A percentile compares a stretch with the other conserved stretches of the same genome.
Evolutionary conservation across 2,888 invertebrate genomes (phyloP).

Genomic region (Lasiommata megera): DNA sequence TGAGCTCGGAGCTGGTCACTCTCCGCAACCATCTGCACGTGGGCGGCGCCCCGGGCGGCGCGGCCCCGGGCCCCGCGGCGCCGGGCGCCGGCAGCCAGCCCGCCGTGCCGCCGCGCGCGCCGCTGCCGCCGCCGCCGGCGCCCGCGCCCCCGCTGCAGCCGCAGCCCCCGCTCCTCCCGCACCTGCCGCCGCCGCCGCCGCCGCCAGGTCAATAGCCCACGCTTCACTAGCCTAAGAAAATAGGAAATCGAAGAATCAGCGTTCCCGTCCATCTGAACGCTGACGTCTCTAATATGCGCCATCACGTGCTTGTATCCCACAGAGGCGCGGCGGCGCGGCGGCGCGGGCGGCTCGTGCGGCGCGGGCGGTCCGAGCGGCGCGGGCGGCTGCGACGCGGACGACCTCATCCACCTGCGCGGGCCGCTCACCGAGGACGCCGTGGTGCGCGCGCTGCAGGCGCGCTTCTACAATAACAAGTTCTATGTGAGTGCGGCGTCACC

Average conservation of each 20-base stretch:
- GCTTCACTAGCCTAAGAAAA: too few relatives aligned
- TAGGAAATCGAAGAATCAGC: too few relatives aligned
- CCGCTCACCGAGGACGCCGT: conserved; percentile 97
- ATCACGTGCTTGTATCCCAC: too few relatives aligned
- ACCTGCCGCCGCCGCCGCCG: background rate
- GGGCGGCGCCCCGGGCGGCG: conserved; percentile 53
- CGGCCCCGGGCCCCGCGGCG: conserved; percentile 32
- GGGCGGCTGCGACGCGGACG: conserved; percentile 86
- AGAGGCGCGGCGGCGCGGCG: too few relatives aligned
- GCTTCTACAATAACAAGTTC: conserved; percentile 92
- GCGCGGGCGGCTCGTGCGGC: too few relatives aligned
- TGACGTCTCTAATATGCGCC: too few relatives aligned
- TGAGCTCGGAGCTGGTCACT: conserved; percentile 95
- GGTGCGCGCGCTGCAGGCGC: conserved; percentile 93
- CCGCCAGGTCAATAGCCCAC: background rate
- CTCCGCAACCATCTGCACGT: conserved; percentile 94
- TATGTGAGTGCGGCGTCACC: conserved; percentile 85
- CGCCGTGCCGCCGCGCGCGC: conserved; percentile 46
- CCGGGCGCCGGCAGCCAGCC: conserved; percentile 45
- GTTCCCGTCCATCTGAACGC: too few relatives aligned
- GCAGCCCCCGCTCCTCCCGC: conserved; percentile 49
- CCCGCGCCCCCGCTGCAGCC: conserved; percentile 45
- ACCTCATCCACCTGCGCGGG: conserved; percentile 95
- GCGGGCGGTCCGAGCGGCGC: conserved; percentile 38
- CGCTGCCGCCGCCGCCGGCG: conserved; percentile 61